These are phyloP conservation scores for Dolichotis patagonum DNA, from an alignment of 2,113 vertebrate species.

Conservation along the genomic window DNA sequence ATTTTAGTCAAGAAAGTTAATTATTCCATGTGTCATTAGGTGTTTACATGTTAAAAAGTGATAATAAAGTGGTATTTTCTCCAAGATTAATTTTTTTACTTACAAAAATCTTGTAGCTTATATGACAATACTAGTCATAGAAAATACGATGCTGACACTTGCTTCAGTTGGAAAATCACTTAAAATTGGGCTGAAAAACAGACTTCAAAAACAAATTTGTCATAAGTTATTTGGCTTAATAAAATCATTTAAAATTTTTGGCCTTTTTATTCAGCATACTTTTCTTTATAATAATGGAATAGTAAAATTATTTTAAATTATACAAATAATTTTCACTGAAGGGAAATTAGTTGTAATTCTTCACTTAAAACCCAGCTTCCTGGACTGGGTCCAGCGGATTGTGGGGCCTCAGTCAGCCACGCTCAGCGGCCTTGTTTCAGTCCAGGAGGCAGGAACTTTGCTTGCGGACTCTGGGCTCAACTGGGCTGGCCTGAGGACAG, in stretches of 20 bases:
- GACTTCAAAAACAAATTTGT: not conserved
- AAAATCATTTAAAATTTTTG: constrained; percentile 19
- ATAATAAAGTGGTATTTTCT: not conserved
- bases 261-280: not conserved
- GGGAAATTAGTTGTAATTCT: not conserved
- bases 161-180: not conserved
- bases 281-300: not conserved
- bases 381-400: too few species aligned
- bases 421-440: too few species aligned
- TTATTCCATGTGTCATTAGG: not conserved
- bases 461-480: too few species aligned
- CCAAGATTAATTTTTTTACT: not conserved
- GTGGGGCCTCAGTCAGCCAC: too few species aligned
- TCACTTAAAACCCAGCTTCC: too few species aligned
- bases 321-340: not conserved
- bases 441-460: too few species aligned
- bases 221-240: not conserved
- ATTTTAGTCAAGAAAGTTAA: not conserved
- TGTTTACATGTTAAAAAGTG: constrained; percentile 30
- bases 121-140: not conserved
- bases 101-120: not conserved
- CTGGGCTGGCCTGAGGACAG: too few species aligned
- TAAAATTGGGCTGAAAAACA: not conserved
- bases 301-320: constrained; percentile 19
- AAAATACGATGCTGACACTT: not conserved